Evolutionary conservation across 1,140 invertebrate genomes (phyloP).

Genomic region (Tetramorium alpestre): DNA sequence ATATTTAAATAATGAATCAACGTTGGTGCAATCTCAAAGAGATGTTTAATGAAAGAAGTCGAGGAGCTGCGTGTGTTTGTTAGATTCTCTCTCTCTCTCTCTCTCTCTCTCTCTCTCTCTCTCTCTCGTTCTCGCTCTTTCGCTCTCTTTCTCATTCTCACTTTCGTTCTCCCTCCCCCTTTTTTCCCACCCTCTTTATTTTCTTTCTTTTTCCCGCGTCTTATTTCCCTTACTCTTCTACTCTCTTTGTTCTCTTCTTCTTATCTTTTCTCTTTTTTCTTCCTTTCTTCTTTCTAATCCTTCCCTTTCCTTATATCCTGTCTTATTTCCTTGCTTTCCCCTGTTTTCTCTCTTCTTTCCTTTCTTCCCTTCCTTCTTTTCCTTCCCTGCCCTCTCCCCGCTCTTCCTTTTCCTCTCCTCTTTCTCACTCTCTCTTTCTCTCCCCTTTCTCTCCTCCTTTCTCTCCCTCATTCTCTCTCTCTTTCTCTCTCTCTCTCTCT

Average conservation of each 20-base stretch:
- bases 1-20: background rate
- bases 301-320: too few species aligned
- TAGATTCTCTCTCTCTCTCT: conserved; percentile 5
- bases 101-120: background rate
- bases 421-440: background rate
- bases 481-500: background rate
- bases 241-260: background rate
- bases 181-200: too few species aligned
- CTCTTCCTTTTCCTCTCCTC: background rate
- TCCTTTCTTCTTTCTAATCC: background rate
- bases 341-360: background rate
- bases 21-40: conserved; percentile 30
- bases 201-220: background rate
- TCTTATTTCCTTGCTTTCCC: too few species aligned
- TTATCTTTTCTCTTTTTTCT: too few species aligned
- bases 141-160: background rate
- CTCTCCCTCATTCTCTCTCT: too few species aligned
- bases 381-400: background rate
- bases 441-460: background rate
- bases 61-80: conserved; percentile 60
- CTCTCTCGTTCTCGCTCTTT: background rate
- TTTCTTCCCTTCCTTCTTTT: background rate
- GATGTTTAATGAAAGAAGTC: conserved; percentile 18
- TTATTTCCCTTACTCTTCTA: too few species aligned
- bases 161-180: background rate